Percentiles rank a stretch among this genome's conserved stretches.
phyloP scores from a whole-genome alignment of 1,140 invertebrate genomes.

The Lepidurus apus region DNA sequence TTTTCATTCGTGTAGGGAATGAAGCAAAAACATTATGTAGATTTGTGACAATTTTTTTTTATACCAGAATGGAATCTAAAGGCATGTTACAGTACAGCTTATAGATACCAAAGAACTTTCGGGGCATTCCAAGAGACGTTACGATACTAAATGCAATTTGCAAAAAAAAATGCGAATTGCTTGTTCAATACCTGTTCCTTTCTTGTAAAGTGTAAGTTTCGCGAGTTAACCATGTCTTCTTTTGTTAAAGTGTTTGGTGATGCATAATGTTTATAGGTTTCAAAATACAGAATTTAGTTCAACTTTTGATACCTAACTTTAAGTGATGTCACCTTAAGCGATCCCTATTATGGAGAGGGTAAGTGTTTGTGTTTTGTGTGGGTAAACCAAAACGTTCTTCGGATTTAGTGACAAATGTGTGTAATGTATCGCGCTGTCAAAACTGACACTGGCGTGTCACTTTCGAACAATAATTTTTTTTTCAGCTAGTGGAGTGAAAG shows the following conservation, averaged over 20 bases:
- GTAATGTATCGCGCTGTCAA: too few species aligned
- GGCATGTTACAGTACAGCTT: background rate
- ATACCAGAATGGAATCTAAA: background rate
- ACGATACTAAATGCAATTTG: background rate
- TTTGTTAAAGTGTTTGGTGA: background rate
- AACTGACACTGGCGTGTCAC: too few species aligned
- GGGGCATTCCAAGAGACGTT: conserved; percentile 1
- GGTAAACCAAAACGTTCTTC: too few species aligned
- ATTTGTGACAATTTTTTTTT: background rate
- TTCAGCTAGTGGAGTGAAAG: too few species aligned
- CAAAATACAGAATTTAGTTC: background rate
- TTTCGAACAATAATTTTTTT: too few species aligned
- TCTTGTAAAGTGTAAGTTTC: background rate
- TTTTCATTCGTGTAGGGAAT: background rate
- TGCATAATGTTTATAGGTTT: background rate
- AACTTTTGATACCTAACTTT: too few species aligned
- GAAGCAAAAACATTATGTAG: background rate
- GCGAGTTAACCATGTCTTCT: background rate
- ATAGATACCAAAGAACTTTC: conserved; percentile 20
- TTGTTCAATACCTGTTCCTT: background rate
- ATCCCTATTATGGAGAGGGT: too few species aligned
- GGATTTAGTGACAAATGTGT: too few species aligned
- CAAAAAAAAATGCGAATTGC: background rate
- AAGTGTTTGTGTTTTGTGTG: too few species aligned
- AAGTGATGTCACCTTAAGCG: too few species aligned